Evolutionary conservation across 2,113 vertebrate species (phyloP).

Genomic region (Castor canadensis): DNA sequence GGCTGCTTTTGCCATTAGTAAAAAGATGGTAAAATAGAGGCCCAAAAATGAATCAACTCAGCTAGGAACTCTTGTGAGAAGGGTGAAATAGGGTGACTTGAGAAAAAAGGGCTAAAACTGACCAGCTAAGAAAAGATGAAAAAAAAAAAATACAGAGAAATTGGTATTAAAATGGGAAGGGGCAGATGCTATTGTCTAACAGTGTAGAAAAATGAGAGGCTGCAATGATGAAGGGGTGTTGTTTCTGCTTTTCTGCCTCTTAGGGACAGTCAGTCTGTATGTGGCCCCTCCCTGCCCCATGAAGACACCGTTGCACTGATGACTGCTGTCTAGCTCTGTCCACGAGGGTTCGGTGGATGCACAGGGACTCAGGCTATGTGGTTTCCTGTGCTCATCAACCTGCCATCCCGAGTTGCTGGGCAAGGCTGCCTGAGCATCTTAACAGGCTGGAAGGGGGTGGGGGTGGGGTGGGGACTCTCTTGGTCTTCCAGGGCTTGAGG

Average conservation of each 20-base stretch:
- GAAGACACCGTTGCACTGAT: not conserved
- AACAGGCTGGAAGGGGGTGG: not conserved
- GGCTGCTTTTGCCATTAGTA: not conserved
- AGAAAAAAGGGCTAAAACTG: not conserved
- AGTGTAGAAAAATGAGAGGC: not conserved
- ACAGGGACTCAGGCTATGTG: not conserved
- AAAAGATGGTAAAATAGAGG: not conserved
- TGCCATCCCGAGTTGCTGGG: too few species aligned
- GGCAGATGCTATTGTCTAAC: not conserved
- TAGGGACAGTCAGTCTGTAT: fast-evolving
- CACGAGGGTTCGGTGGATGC: not conserved
- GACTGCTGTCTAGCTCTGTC: not conserved
- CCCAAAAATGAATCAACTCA: not conserved
- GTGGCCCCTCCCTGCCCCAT: not conserved
- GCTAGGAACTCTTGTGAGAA: not conserved
- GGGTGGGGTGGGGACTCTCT: not conserved
- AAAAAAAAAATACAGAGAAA: not conserved
- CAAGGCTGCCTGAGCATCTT: too few species aligned
- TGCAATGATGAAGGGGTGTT: fast-evolving
- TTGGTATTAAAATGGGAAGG: not conserved
- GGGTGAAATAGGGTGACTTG: not conserved
- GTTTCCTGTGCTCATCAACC: not conserved
- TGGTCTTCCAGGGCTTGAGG: not conserved
- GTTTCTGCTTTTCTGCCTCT: not conserved
- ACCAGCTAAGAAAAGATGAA: not conserved